These are phyloP conservation scores for Mythimna vitellina DNA, from an alignment of 2,888 invertebrate genomes.

Conservation along the genomic window DNA sequence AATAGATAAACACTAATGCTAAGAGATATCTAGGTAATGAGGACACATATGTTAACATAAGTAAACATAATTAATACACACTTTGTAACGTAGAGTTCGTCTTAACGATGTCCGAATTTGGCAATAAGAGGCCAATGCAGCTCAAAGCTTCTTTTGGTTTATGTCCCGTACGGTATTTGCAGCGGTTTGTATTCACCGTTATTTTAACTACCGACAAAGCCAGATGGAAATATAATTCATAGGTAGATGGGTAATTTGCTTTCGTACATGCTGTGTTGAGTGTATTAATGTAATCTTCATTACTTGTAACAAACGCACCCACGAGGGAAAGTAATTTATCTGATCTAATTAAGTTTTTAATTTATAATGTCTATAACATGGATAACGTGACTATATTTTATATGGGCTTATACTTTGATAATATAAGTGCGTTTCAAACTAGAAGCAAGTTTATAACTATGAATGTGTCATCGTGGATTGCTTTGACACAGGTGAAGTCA, in stretches of 20 bases:
- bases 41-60: conserved; percentile 70
- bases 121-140: conserved; percentile 70
- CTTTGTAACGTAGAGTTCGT: conserved; percentile 42
- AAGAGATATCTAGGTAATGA: conserved; percentile 63
- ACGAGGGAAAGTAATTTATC: conserved; percentile 30
- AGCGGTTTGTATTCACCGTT: conserved; percentile 85
- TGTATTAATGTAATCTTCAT: conserved; percentile 45
- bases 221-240: conserved; percentile 68
- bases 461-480: conserved; percentile 64
- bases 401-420: background rate
- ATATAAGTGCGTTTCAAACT: conserved; percentile 5
- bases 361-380: conserved; percentile 30
- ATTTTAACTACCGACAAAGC: conserved; percentile 78
- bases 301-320: conserved; percentile 28
- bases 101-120: conserved; percentile 61
- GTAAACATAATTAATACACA: conserved; percentile 48
- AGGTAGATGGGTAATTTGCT: conserved; percentile 59
- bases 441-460: conserved; percentile 21
- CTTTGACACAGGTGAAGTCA: conserved; percentile 73
- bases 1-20: conserved; percentile 54
- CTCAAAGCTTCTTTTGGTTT: conserved; percentile 79
- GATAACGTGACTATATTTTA: conserved; percentile 20
- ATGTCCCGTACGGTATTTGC: conserved; percentile 85
- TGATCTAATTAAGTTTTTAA: conserved; percentile 41
- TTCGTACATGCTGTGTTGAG: conserved; percentile 37